Percentiles rank a stretch among this genome's conserved stretches.
Evolutionary conservation across 2,797 vertebrate genomes (phyloP).

Genomic region (Ara ararauna): DNA sequence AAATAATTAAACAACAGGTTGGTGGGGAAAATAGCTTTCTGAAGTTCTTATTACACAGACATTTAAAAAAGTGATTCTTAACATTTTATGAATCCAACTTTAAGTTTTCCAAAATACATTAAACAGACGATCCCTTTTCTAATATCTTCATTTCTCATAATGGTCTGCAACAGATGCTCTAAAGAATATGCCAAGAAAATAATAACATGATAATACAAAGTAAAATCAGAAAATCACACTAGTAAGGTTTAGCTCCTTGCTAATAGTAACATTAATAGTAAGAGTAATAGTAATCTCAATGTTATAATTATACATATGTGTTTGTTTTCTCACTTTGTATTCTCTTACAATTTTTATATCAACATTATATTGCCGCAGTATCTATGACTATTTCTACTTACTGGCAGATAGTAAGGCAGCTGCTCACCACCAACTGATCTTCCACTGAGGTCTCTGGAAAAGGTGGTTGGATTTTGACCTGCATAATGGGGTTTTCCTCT

Average conservation of each 20-base stretch:
- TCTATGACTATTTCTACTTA: not conserved
- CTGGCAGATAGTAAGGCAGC: not conserved
- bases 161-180: not conserved
- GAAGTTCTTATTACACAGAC: not conserved
- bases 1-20: not conserved
- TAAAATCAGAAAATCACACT: not conserved
- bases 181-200: not conserved
- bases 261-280: not conserved
- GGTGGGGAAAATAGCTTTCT: not conserved
- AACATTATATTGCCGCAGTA: not conserved
- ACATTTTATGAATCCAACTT: not conserved
- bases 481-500: rapidly evolving
- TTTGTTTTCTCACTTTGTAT: not conserved
- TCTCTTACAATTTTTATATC: not conserved
- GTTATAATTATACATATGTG: not conserved
- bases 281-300: not conserved
- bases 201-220: not conserved
- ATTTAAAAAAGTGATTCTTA: not conserved
- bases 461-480: not conserved
- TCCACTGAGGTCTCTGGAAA: not conserved
- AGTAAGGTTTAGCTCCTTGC: not conserved
- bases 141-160: not conserved
- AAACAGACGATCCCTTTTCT: not conserved
- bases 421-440: not conserved
- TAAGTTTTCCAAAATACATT: not conserved